Evolutionary conservation across 2,797 vertebrate genomes (phyloP).

Genomic region (Microctenopoma steveboyesi): DNA sequence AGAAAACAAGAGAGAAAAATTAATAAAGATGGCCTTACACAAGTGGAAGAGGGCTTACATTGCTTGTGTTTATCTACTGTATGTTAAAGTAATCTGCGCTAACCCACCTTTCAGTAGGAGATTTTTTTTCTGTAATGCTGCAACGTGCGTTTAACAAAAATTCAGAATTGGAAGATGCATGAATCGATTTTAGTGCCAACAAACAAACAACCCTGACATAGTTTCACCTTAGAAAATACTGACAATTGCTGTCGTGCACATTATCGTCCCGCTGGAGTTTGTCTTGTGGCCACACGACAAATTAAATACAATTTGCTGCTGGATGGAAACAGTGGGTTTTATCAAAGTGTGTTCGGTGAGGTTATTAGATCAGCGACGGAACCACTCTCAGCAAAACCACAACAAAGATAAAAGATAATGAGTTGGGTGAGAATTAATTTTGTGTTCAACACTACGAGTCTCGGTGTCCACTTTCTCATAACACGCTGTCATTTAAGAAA

Average conservation of each 20-base stretch:
- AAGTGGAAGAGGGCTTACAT: not conserved
- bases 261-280: not conserved
- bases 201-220: not conserved
- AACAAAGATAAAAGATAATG: not conserved
- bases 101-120: not conserved
- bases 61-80: not conserved
- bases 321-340: not conserved
- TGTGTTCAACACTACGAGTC: not conserved
- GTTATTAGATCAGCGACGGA: not conserved
- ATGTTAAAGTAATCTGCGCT: not conserved
- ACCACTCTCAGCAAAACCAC: not conserved
- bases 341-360: not conserved
- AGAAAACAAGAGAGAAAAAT: too few species aligned
- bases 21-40: too few species aligned
- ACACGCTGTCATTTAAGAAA: not conserved
- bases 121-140: not conserved
- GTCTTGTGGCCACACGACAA: not conserved
- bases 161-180: not conserved
- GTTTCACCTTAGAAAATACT: not conserved
- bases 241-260: not conserved
- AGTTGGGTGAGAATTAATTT: not conserved
- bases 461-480: not conserved
- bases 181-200: slow-evolving; percentile 1
- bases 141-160: not conserved
- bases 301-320: not conserved